Evolutionary conservation across 2,797 vertebrate genomes (phyloP), one percentile per base, ranked within the genome.

Genomic region (Manis pentadactyla): DNA sequence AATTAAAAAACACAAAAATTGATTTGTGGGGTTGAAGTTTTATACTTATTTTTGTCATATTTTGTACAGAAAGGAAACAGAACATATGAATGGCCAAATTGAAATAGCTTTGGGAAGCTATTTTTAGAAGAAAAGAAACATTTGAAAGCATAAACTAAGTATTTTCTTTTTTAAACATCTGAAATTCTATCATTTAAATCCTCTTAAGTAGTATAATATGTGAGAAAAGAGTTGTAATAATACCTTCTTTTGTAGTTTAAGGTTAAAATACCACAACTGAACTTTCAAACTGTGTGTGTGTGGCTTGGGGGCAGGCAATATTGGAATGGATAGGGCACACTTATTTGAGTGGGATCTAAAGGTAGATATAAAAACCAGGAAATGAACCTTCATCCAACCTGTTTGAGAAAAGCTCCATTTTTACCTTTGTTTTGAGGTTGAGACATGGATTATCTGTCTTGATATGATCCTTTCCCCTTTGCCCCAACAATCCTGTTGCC

Each of bases 91-190:
- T 94, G 66, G 13, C 9, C 39, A 93, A 78, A 84, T 23, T 55
- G 42, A 84, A 27, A 64, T 74, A n/a, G 23, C 77, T 74, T 90
- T 66, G 27, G 37, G 34, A 69, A 87, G 29, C 7, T 64, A 73
- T 78, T 84, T 90, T 92, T 42, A 87, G 42, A 93, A 51, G 49
- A 19, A 75, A 88, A 94, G 77, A 94, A 90, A 82, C 37, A 93
- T 53, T 87, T 85, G 18, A 88, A 94, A 81, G 27, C 18, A 78
- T 55, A 81, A 73, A 84, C 34, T 87, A 74, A 86, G 75, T 86
- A 7, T 87, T 79, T 94, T 53, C 17, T 59, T 87, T 95, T 66
- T 37, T 34, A 77, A 93, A 61, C n/a, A 79, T 84, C 86, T 91
- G 75, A 29, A 64, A 73, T 71, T 31, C 75, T 91, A 74, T 49